Evolutionary conservation across 37 sponge, comb jelly and placozoan species (phyloP).

Genomic region (Chondrilla cf. caribensis): DNA sequence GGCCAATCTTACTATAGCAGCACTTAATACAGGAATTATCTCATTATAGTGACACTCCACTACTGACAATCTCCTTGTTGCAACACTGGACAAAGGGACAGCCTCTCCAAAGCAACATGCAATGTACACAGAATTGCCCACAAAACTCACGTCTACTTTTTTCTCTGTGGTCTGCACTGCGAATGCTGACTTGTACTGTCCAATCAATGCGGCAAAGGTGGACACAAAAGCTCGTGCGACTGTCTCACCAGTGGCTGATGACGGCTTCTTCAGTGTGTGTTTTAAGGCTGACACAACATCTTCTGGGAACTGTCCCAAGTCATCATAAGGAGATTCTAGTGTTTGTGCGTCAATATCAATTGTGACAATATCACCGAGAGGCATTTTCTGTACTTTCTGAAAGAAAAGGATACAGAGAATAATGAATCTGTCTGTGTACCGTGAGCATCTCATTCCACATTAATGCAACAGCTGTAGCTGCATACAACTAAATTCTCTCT

Average conservation of each 20-base stretch:
- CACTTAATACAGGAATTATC: too few species aligned
- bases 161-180: conserved; percentile 40
- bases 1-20: too few species aligned
- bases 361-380: conserved; percentile 75
- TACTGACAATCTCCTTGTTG: too few species aligned
- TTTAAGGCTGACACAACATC: conserved; percentile 39
- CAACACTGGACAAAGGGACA: too few species aligned
- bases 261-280: conserved; percentile 74
- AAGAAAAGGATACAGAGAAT: too few species aligned
- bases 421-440: too few species aligned
- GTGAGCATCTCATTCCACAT: neutral
- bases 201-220: conserved; percentile 67
- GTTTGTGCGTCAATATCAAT: conserved; percentile 72
- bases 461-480: neutral
- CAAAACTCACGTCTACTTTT: neutral
- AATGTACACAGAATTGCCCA: too few species aligned
- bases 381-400: conserved; percentile 42
- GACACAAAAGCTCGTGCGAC: conserved; percentile 60
- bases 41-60: too few species aligned
- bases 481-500: neutral
- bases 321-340: conserved; percentile 27
- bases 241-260: conserved; percentile 64
- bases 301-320: conserved; percentile 13
- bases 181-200: conserved; percentile 63
- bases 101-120: too few species aligned